Base-by-base conservation (phyloP, 2,888 invertebrate genomes). In the Gisinianus flammeolus region DNA sequence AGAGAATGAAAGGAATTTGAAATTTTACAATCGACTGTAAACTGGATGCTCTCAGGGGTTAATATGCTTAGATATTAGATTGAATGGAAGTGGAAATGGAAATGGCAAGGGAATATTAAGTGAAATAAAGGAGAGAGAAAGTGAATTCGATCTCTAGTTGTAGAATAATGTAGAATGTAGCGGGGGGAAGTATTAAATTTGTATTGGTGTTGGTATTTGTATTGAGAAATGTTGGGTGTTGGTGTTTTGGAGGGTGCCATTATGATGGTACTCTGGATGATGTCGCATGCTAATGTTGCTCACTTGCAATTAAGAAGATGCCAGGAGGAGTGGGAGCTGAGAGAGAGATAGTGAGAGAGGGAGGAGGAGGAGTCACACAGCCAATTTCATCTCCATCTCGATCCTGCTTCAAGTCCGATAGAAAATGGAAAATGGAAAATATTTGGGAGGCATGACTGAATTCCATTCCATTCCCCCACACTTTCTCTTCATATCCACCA, bases 201-300 rank as follows among this genome's bases (percentile, higher is more conserved):
- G 54, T 54, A n/a, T 44, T 54, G 19, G 5, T n/a, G 54, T n/a
- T 54, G 16, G 54, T 5, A n/a, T 12, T 16, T 54, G 44, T 44
- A 16, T 10, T 6, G 16, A 16, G 44, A 44, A 44, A 44, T 44
- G 54, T 54, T 54, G 54, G 54, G 16, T 71, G 54, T 70, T 70
- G 52, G 70, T 70, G 56, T 71, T 56, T 12, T 31, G 52, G 30
- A 54, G 71, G 56, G 16, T 16, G 26, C 54, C 31, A 71, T 71
- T 71, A 71, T 71, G 54, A 52, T 35, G 16, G 19, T 22, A 16
- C 70, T 54, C 54, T n/a, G n/a, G 5, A 56, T 56, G 22, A 68
- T 68, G 68, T 68, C 68, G 33, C 68, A 68, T 33, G 28, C 56
- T 71, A 52, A 71, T 71, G 71, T 26, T 56, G 30, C n/a, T 30